phyloP scores from a whole-genome alignment of 2,888 invertebrate genomes.

The Temnothorax rugatulus region DNA sequence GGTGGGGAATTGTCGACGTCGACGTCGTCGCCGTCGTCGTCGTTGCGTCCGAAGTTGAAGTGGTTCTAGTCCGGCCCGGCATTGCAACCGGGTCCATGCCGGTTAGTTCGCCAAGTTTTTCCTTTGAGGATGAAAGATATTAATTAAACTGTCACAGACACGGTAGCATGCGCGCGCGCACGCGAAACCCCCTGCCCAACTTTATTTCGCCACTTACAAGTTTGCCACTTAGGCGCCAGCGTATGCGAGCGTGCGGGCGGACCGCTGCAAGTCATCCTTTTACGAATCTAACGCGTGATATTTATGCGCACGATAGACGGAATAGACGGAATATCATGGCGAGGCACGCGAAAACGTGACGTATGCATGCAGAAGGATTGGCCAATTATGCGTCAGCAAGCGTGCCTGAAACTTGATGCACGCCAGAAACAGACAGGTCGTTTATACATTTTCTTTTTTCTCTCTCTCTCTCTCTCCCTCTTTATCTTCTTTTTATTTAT shows the following conservation, averaged over 20 bases:
- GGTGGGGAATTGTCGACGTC: constrained; percentile 38
- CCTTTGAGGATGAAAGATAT: constrained; percentile 85
- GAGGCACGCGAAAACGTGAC: constrained; percentile 38
- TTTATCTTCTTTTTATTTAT: not conserved
- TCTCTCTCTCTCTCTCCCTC: not conserved
- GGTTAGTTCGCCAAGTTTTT: constrained; percentile 84
- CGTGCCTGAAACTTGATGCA: constrained; percentile 4
- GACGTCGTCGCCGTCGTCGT: constrained; percentile 41
- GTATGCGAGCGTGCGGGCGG: constrained; percentile 16
- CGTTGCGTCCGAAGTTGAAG: constrained; percentile 72
- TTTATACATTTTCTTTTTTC: not conserved
- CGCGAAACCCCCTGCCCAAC: constrained; percentile 75
- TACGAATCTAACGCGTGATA: constrained; percentile 31
- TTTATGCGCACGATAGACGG: constrained; percentile 42
- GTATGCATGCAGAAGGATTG: constrained; percentile 21
- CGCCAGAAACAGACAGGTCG: constrained; percentile 5
- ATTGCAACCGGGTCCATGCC: constrained; percentile 64
- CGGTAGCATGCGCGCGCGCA: constrained; percentile 71
- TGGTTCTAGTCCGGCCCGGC: constrained; percentile 63
- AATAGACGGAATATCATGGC: constrained; percentile 20
- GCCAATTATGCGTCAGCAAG: constrained; percentile 24
- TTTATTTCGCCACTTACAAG: constrained; percentile 86
- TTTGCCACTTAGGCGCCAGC: constrained; percentile 79
- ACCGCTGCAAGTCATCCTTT: constrained; percentile 33
- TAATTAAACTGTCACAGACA: constrained; percentile 86